phyloP scores from a whole-genome alignment of 1,140 invertebrate genomes.

The Drosophila obscura region DNA sequence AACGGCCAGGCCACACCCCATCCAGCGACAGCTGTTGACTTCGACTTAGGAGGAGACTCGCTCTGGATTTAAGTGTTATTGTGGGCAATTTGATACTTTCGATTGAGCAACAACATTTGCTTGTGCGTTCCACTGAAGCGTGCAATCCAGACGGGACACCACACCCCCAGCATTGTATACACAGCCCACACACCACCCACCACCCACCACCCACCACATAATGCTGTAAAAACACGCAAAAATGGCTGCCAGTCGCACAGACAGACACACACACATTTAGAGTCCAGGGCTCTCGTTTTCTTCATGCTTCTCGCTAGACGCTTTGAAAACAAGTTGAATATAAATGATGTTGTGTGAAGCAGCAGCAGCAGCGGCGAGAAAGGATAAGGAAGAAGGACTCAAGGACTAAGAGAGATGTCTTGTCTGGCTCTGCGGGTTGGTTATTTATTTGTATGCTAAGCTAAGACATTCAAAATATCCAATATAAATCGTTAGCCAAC shows the following conservation, averaged over 20 bases:
- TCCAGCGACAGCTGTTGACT: slow-evolving; percentile 48
- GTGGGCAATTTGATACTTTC: slow-evolving; percentile 83
- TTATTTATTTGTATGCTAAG: slow-evolving; percentile 78
- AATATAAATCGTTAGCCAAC: slow-evolving; percentile 74
- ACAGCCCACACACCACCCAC: slow-evolving; percentile 12
- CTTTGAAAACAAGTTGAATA: slow-evolving; percentile 79
- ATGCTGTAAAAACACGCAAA: slow-evolving; percentile 68
- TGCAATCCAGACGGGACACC: slow-evolving; percentile 55
- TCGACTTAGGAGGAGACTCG: slow-evolving; percentile 56
- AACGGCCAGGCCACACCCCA: slow-evolving; percentile 1
- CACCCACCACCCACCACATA: slow-evolving; percentile 20
- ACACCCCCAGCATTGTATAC: slow-evolving; percentile 13
- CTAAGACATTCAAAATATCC: slow-evolving; percentile 66
- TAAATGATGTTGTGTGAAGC: slow-evolving; percentile 80
- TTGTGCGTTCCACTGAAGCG: slow-evolving; percentile 78
- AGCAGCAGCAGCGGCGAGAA: slow-evolving; percentile 34
- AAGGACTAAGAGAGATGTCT: slow-evolving; percentile 59
- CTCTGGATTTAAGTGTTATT: slow-evolving; percentile 82
- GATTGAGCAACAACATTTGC: slow-evolving; percentile 83
- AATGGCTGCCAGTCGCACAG: slow-evolving; percentile 67
- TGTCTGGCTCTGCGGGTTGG: slow-evolving; percentile 23
- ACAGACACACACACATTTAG: slow-evolving; percentile 16
- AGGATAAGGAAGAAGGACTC: slow-evolving; percentile 30
- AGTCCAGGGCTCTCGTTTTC: not conserved
- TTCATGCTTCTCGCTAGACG: slow-evolving; percentile 41